Evolutionary conservation across 2,113 vertebrate species (phyloP).

Genomic region (Opisthocomus hoazin): DNA sequence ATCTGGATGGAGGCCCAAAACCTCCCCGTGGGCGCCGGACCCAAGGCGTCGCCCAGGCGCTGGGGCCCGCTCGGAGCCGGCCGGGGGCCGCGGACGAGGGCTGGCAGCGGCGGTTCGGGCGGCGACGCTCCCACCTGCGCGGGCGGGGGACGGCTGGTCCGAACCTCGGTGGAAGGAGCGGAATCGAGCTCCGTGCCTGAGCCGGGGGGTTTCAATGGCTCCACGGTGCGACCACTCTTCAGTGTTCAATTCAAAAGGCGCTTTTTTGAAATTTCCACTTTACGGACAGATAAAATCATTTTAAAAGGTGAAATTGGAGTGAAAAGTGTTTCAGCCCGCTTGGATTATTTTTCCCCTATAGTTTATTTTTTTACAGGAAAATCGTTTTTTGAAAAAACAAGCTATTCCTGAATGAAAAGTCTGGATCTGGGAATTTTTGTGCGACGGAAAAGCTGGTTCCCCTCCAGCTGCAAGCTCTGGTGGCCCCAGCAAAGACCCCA

Average conservation of each 20-base stretch:
- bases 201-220: accelerated
- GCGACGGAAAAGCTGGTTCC: neutral
- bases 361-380: neutral
- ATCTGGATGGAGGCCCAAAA: too few species aligned
- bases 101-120: neutral
- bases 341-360: neutral
- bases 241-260: neutral
- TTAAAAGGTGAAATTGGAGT: neutral
- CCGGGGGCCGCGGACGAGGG: too few species aligned
- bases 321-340: neutral
- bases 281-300: neutral
- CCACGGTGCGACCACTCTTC: accelerated
- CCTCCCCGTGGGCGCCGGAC: too few species aligned
- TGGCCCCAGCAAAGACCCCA: neutral
- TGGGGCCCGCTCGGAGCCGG: accelerated
- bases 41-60: too few species aligned
- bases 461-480: neutral
- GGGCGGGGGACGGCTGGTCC: neutral
- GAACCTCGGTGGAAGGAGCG: neutral
- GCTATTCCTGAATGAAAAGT: neutral
- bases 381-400: neutral
- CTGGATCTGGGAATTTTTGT: neutral
- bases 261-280: neutral
- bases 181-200: neutral
- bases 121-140: neutral